Conservation (phyloP, 2,888 invertebrate species). For the Agonopterix subpropinquella region DNA sequence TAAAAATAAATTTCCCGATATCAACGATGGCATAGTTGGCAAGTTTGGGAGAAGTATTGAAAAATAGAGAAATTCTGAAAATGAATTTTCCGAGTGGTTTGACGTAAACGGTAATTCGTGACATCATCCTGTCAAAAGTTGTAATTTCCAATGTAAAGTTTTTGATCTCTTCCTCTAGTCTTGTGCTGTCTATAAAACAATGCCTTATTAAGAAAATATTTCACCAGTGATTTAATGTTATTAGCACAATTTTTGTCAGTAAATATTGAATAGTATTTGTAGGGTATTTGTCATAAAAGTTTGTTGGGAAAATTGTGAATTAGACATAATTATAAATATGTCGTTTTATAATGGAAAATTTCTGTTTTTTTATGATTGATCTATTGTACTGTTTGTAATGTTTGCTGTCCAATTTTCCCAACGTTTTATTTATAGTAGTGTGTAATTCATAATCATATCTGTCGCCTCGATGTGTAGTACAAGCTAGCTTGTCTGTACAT, state of each 20-base stretch:
- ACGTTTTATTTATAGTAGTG: neutral
- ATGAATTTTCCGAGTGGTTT: too few species aligned
- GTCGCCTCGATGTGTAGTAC: conserved; percentile 48
- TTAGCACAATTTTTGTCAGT: conserved; percentile 44
- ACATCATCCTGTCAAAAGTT: neutral
- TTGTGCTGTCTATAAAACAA: conserved; percentile 55
- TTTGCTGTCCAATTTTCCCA: neutral
- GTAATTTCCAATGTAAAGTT: conserved; percentile 21
- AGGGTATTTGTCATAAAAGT: conserved; percentile 1
- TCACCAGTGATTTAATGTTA: conserved; percentile 36
- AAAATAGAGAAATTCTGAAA: too few species aligned
- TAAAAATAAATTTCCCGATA: too few species aligned
- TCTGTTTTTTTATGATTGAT: too few species aligned
- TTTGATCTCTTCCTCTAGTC: conserved; percentile 15
- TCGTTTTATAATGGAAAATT: too few species aligned
- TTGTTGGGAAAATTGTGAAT: conserved; percentile 10
- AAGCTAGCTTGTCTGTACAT: conserved; percentile 45
- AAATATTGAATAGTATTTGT: conserved; percentile 12
- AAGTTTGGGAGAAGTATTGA: too few species aligned
- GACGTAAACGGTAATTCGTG: too few species aligned
- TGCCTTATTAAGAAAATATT: conserved; percentile 57
- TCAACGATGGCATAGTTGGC: too few species aligned
- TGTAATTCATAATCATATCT: conserved; percentile 14
- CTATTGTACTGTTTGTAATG: too few species aligned
- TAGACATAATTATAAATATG: too few species aligned